A percentile compares a stretch with the other conserved stretches of the same genome.
Conservation (phyloP, 2,113 vertebrate genomes). For the Myiozetetes cayanensis region DNA sequence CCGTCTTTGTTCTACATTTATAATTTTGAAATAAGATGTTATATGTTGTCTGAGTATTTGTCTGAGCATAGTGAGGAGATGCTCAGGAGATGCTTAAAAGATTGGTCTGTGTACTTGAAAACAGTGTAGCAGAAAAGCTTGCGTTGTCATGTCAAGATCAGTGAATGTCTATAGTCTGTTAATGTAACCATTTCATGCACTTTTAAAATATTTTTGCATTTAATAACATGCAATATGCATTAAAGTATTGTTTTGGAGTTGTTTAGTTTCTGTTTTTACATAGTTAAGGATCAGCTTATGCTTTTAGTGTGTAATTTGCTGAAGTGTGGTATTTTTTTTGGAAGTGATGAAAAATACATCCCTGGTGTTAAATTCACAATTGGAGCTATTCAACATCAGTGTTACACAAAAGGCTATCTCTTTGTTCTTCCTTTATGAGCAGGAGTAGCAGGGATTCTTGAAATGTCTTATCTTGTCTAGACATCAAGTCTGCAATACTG, state of each 20-base stretch:
- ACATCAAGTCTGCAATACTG: constrained; percentile 74
- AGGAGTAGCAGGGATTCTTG: constrained; percentile 48
- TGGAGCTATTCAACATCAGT: constrained; percentile 10
- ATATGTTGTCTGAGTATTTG: not conserved
- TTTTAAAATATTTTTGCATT: not conserved
- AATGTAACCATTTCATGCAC: not conserved
- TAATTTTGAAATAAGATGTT: not conserved
- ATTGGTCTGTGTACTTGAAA: not conserved
- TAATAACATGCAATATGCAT: not conserved
- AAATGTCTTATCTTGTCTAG: constrained; percentile 81
- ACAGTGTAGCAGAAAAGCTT: not conserved
- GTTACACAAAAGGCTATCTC: constrained; percentile 54
- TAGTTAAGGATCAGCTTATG: constrained; percentile 8
- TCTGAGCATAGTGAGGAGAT: not conserved
- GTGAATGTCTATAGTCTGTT: not conserved
- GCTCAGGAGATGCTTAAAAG: not conserved
- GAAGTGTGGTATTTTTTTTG: not conserved
- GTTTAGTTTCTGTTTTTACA: not conserved
- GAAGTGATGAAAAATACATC: constrained; percentile 30
- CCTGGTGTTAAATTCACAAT: constrained; percentile 21
- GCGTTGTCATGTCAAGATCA: not conserved
- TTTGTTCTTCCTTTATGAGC: constrained; percentile 55
- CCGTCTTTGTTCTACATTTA: not conserved
- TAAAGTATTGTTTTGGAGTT: not conserved
- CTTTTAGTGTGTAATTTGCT: constrained; percentile 28